Conservation (phyloP, 1,140 invertebrate genomes). For the Magallana gigas region DNA sequence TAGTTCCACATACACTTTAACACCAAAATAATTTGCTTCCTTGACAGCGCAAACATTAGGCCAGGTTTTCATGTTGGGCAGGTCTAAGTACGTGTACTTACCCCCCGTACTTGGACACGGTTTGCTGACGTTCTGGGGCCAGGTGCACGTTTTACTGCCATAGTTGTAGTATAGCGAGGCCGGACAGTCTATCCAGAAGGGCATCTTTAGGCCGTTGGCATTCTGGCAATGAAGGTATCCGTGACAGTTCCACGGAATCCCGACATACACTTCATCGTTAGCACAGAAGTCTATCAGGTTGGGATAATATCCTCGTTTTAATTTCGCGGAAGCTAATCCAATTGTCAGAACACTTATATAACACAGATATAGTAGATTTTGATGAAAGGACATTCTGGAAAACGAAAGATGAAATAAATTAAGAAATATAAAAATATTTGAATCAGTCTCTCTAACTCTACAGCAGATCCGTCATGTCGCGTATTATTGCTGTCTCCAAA, state of each 20-base stretch:
- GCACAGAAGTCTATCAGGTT: slow-evolving; percentile 49
- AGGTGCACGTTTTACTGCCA: slow-evolving; percentile 48
- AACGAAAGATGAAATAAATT: slow-evolving; percentile 5
- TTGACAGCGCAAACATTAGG: too few relatives aligned
- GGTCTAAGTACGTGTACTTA: neutral
- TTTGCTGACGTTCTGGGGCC: slow-evolving; percentile 35
- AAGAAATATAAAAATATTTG: neutral
- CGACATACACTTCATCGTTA: slow-evolving; percentile 48
- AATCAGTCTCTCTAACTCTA: neutral
- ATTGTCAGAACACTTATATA: slow-evolving; percentile 35
- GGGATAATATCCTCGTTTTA: slow-evolving; percentile 48
- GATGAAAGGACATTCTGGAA: slow-evolving; percentile 38
- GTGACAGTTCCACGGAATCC: slow-evolving; percentile 54
- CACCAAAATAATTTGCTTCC: too few relatives aligned
- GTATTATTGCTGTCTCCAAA: neutral
- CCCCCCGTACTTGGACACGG: slow-evolving; percentile 45
- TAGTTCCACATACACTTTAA: too few relatives aligned
- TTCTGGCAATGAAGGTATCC: slow-evolving; percentile 54
- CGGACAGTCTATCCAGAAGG: slow-evolving; percentile 51
- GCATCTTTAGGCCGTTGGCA: slow-evolving; percentile 43
- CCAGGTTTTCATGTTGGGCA: too few relatives aligned
- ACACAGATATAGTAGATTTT: neutral
- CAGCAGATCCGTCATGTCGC: neutral
- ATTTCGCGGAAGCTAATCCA: slow-evolving; percentile 29
- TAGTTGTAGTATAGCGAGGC: slow-evolving; percentile 46